Percentiles rank a stretch among this genome's conserved stretches.
Evolutionary conservation across 2,797 vertebrate species (phyloP).

Genomic region (Neopelma chrysocephalum): DNA sequence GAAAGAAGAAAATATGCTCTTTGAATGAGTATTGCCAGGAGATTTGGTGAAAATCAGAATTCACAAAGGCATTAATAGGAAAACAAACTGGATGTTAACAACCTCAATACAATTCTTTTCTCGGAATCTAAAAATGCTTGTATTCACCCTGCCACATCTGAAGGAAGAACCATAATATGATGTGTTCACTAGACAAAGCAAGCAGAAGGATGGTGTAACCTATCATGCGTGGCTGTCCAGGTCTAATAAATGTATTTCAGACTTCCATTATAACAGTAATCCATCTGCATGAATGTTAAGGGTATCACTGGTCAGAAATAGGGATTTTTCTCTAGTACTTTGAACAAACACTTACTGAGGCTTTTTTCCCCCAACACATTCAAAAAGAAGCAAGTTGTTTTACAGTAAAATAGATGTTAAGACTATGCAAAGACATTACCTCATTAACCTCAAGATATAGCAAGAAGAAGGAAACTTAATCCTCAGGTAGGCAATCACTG

Average conservation of each 20-base stretch:
- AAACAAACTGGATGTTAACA: neutral
- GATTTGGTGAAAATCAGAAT: neutral
- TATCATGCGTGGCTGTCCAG: neutral
- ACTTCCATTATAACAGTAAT: neutral
- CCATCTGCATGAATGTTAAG: neutral
- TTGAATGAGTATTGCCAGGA: neutral
- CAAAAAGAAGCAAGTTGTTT: neutral
- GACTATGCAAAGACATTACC: neutral
- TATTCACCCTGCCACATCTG: neutral
- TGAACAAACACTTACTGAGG: neutral
- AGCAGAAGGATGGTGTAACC: neutral
- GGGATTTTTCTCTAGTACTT: neutral
- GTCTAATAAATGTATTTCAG: neutral
- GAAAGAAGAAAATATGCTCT: neutral
- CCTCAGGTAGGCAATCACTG: neutral
- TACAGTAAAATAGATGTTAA: neutral
- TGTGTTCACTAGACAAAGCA: neutral
- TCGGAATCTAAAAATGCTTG: neutral
- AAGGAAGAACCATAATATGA: neutral
- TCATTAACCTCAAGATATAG: neutral
- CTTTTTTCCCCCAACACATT: accelerated
- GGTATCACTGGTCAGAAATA: neutral
- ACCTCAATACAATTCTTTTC: neutral
- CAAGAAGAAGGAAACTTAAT: neutral
- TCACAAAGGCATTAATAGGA: neutral